These are phyloP conservation scores for Callipepla squamata DNA, from an alignment of 2,113 vertebrate species.

Conservation along the genomic window DNA sequence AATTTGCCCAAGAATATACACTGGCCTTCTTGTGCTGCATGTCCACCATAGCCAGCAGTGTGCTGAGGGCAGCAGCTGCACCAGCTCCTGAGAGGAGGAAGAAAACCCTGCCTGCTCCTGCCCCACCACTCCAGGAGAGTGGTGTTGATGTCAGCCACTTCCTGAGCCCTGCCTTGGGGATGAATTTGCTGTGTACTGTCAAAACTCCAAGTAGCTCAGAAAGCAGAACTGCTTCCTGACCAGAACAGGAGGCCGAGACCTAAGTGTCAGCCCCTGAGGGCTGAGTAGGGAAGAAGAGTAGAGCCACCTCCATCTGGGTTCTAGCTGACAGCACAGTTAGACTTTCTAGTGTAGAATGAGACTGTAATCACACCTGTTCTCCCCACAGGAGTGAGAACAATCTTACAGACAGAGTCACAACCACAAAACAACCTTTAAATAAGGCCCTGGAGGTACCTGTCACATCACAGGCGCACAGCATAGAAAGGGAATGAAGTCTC, in stretches of 20 bases:
- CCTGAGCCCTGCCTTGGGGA: background rate
- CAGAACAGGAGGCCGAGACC: background rate
- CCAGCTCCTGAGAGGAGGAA: background rate
- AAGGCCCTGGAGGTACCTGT: background rate
- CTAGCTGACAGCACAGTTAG: background rate
- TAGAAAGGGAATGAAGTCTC: background rate
- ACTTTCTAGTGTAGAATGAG: background rate
- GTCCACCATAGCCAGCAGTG: background rate
- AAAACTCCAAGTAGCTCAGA: background rate
- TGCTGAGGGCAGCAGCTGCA: background rate
- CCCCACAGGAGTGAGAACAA: background rate
- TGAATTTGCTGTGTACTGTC: background rate
- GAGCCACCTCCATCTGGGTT: background rate
- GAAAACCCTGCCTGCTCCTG: background rate
- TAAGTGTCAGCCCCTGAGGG: background rate
- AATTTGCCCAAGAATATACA: background rate
- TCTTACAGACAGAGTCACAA: background rate
- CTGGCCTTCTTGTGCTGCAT: background rate
- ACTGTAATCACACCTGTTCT: background rate
- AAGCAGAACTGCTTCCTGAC: background rate
- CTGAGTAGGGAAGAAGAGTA: background rate
- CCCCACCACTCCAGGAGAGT: background rate
- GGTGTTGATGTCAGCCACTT: accelerated
- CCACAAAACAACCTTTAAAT: background rate
- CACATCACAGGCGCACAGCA: background rate